Evolutionary conservation across 2,888 invertebrate genomes (phyloP).

Genomic region (Lasius fuliginosus): DNA sequence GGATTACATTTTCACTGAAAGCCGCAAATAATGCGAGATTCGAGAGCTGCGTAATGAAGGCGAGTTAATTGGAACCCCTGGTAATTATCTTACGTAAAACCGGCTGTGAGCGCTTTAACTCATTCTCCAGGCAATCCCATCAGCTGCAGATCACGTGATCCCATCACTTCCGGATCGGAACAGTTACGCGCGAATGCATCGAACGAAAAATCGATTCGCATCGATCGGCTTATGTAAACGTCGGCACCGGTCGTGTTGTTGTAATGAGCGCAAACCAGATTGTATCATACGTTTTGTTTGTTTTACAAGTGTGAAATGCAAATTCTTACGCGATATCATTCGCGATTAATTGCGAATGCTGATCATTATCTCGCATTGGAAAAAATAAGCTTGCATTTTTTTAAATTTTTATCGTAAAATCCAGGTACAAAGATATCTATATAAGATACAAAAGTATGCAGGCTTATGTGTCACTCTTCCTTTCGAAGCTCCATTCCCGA

Average conservation of each 20-base stretch:
- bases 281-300: background rate
- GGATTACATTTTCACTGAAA: constrained; percentile 26
- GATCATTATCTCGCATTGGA: background rate
- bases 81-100: constrained; percentile 48
- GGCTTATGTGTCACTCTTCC: no score
- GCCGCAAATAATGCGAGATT: background rate
- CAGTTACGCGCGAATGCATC: constrained; percentile 32
- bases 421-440: background rate
- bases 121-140: constrained; percentile 27
- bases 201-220: constrained; percentile 31
- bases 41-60: background rate
- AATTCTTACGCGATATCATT: background rate
- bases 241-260: background rate
- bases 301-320: constrained; percentile 23
- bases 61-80: constrained; percentile 11
- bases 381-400: background rate
- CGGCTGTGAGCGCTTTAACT: background rate
- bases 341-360: background rate
- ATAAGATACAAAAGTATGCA: no score
- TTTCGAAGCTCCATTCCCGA: background rate
- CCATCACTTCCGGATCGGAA: constrained; percentile 24
- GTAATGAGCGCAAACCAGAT: background rate
- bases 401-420: background rate
- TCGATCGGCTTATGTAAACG: constrained; percentile 38
- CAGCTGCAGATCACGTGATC: constrained; percentile 17